Conservation (phyloP, 2,797 vertebrate genomes). For the Crossoptilon crossoptilon region DNA sequence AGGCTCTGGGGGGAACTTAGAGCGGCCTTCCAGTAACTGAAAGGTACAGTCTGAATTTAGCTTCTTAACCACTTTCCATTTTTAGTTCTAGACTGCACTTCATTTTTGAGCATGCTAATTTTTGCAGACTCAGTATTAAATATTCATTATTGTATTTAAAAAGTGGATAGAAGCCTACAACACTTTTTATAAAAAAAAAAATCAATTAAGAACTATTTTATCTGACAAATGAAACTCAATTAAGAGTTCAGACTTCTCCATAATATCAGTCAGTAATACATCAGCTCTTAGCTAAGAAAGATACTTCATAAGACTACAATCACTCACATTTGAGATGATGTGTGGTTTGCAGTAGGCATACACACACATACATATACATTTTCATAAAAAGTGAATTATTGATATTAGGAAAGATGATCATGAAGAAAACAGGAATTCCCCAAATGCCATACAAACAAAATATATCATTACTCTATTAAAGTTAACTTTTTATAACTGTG, state of each 20-base stretch:
- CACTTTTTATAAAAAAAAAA: constrained; percentile 23
- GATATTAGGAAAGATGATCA: neutral
- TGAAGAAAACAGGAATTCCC: neutral
- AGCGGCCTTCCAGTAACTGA: too few relatives aligned
- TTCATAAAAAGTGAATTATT: neutral
- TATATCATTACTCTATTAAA: neutral
- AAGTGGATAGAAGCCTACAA: constrained; percentile 20
- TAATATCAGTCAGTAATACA: constrained; percentile 57
- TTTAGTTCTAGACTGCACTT: constrained; percentile 8
- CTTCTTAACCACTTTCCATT: neutral
- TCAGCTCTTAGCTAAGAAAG: constrained; percentile 12
- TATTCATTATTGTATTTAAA: constrained; percentile 64
- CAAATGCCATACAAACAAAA: neutral
- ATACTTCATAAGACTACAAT: neutral
- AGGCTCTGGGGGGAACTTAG: too few relatives aligned
- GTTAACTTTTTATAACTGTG: neutral
- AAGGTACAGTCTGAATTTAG: neutral
- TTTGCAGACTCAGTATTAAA: constrained; percentile 42
- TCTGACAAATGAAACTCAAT: constrained; percentile 63
- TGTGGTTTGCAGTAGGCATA: neutral
- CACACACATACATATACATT: neutral
- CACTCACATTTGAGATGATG: constrained; percentile 12
- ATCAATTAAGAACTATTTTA: constrained; percentile 50
- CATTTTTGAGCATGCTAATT: constrained; percentile 10
- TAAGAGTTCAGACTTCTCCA: constrained; percentile 64